These are phyloP conservation scores for Lycia hirtaria DNA, from an alignment of 2,888 invertebrate genomes.

Conservation along the genomic window DNA sequence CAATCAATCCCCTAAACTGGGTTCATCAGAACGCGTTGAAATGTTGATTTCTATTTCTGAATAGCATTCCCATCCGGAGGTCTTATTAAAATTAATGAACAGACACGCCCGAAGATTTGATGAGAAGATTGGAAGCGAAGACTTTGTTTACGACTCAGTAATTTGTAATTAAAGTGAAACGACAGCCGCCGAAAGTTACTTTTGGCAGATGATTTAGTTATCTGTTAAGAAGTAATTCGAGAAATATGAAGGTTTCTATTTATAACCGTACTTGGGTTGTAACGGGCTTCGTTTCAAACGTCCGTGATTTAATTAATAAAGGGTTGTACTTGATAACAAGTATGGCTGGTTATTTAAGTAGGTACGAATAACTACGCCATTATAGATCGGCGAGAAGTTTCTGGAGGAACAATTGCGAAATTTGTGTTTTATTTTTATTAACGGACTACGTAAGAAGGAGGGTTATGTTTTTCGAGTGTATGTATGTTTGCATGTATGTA, in stretches of 20 bases:
- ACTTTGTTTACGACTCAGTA: constrained; percentile 47
- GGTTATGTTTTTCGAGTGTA: too few relatives aligned
- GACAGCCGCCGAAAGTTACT: constrained; percentile 36
- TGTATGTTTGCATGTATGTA: too few relatives aligned
- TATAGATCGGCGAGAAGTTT: background rate
- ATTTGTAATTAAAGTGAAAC: constrained; percentile 44
- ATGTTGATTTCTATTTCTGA: constrained; percentile 28
- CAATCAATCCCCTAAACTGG: constrained; percentile 39
- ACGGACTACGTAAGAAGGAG: too few relatives aligned
- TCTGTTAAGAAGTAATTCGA: constrained; percentile 23
- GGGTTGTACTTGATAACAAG: constrained; percentile 17
- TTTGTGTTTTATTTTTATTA: too few relatives aligned
- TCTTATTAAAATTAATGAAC: constrained; percentile 55
- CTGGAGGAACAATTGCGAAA: background rate
- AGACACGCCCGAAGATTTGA: constrained; percentile 43
- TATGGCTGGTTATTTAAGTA: constrained; percentile 7
- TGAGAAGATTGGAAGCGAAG: constrained; percentile 42
- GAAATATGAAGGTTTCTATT: constrained; percentile 28
- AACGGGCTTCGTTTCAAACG: constrained; percentile 18
- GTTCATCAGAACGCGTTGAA: constrained; percentile 42
- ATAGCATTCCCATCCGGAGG: constrained; percentile 19
- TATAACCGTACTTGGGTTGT: constrained; percentile 23
- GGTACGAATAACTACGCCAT: background rate
- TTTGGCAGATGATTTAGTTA: constrained; percentile 35
- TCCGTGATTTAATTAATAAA: constrained; percentile 20